Evolutionary conservation across 2,113 vertebrate genomes (phyloP).

Genomic region (Ginglymostoma cirratum): DNA sequence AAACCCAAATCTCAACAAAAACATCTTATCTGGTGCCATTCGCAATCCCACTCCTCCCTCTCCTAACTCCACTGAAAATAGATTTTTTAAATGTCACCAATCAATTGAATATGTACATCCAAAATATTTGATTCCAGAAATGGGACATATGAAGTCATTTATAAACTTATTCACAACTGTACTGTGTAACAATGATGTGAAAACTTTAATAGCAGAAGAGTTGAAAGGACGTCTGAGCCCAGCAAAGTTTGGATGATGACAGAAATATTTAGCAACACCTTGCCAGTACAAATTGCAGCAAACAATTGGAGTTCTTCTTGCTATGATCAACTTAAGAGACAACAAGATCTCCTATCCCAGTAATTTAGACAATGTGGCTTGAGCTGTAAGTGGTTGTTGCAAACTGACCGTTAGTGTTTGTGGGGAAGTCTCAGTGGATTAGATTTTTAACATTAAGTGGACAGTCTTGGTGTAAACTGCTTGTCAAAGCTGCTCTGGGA

Average conservation of each 20-base stretch:
- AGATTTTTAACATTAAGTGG: neutral
- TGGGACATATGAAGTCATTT: neutral
- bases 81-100: neutral
- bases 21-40: too few species aligned
- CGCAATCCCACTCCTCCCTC: too few species aligned
- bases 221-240: neutral
- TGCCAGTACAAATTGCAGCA: neutral
- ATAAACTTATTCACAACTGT: neutral
- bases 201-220: neutral
- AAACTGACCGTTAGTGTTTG: neutral
- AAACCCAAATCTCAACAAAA: too few species aligned
- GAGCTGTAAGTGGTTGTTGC: neutral
- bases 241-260: neutral
- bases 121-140: neutral
- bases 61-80: neutral
- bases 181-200: neutral
- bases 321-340: neutral
- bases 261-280: neutral
- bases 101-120: neutral
- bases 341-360: neutral
- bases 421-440: neutral
- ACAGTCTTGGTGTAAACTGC: neutral
- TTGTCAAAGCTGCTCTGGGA: neutral
- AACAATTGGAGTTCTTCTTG: neutral
- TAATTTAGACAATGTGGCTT: neutral